These are phyloP conservation scores for Halcyon leucocephala DNA, from an alignment of 2,797 vertebrate genomes.

Conservation along the genomic window DNA sequence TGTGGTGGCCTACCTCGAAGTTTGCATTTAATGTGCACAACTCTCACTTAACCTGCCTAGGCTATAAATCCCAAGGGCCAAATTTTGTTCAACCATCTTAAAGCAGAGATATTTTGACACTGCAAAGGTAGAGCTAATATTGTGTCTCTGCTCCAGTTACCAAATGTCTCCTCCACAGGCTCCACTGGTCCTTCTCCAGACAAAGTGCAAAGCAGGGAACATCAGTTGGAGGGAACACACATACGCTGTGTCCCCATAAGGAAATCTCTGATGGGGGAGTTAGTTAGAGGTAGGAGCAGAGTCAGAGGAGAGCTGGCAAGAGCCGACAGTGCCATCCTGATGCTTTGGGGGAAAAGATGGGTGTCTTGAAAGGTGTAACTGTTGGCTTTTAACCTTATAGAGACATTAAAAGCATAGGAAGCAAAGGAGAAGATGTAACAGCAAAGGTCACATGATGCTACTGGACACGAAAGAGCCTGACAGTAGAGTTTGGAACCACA, in stretches of 20 bases:
- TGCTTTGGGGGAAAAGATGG: not conserved
- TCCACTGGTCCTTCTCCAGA: not conserved
- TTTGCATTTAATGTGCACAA: conserved; percentile 17
- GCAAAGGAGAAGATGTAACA: not conserved
- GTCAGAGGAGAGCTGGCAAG: not conserved
- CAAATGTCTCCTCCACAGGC: not conserved
- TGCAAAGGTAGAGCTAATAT: not conserved
- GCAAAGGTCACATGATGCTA: not conserved
- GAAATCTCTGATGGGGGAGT: not conserved
- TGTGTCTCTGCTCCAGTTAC: not conserved
- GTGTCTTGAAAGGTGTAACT: not conserved
- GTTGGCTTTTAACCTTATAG: not conserved
- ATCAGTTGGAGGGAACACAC: rapidly evolving
- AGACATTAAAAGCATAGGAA: not conserved
- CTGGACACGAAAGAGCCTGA: not conserved
- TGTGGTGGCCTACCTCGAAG: conserved; percentile 10
- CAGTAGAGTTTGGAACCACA: not conserved
- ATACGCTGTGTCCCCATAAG: rapidly evolving
- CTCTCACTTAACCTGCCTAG: conserved; percentile 27
- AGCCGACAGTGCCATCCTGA: not conserved
- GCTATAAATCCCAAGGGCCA: conserved; percentile 27
- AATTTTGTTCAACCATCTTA: not conserved
- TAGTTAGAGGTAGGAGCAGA: not conserved
- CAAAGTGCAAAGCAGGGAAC: not conserved
- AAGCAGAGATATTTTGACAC: not conserved